Evolutionary conservation across 2,797 vertebrate species (phyloP).

Genomic region (Chaunax sp.): DNA sequence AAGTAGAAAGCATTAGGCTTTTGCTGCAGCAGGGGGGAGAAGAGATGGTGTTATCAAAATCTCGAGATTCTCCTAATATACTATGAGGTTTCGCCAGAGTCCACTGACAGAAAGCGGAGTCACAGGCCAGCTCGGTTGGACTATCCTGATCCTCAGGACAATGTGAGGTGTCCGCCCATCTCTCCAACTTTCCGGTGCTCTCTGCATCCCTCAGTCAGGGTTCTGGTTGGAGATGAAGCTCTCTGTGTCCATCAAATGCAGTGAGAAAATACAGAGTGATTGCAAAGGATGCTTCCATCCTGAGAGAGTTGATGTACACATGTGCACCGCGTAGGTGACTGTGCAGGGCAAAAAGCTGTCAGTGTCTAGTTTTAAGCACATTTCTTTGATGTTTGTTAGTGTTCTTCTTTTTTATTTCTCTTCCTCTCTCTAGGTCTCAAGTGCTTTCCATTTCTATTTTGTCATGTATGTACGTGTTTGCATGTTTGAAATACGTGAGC

Average conservation of each 20-base stretch:
- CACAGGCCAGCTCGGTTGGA: constrained; percentile 57
- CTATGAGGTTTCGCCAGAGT: constrained; percentile 66
- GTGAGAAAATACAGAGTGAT: constrained; percentile 67
- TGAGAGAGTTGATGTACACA: constrained; percentile 71
- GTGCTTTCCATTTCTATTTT: constrained; percentile 63
- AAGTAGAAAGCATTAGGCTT: constrained; percentile 81
- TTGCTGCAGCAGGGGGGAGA: constrained; percentile 71
- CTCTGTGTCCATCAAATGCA: constrained; percentile 64
- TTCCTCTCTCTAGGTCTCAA: constrained; percentile 52
- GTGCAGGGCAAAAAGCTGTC: constrained; percentile 69
- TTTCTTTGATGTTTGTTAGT: constrained; percentile 47
- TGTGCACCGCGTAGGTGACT: constrained; percentile 53
- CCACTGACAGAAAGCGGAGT: constrained; percentile 58
- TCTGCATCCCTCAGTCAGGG: constrained; percentile 60
- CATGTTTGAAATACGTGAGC: constrained; percentile 69
- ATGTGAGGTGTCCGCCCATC: constrained; percentile 45
- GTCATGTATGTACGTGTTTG: constrained; percentile 63
- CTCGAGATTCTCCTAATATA: constrained; percentile 66
- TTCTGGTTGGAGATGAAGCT: constrained; percentile 58
- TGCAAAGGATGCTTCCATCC: constrained; percentile 70
- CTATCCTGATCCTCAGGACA: constrained; percentile 51
- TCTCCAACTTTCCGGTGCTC: constrained; percentile 46
- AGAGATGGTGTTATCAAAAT: constrained; percentile 68
- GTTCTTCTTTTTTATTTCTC: constrained; percentile 34
- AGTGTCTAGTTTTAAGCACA: constrained; percentile 69